Evolutionary conservation across 2,113 vertebrate genomes (phyloP).

Genomic region (mouse (Mus musculus)): DNA sequence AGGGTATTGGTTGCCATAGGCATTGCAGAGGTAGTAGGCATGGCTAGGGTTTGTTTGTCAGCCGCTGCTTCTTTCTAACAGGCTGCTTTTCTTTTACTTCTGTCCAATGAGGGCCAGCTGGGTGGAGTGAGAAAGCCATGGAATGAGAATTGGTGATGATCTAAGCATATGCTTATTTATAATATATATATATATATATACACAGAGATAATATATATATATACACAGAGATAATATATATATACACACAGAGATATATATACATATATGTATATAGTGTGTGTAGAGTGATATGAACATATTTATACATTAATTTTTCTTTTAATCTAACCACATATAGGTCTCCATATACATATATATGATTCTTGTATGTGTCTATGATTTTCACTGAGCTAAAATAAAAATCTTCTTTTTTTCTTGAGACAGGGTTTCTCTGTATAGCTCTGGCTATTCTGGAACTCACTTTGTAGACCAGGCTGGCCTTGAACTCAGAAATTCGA

Average conservation of each 20-base stretch:
- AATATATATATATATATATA: not conserved
- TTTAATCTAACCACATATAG: not conserved
- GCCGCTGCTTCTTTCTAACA: not conserved
- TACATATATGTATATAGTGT: not conserved
- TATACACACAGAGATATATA: no score
- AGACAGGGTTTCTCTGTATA: no score
- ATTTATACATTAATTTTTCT: not conserved
- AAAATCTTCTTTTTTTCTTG: not conserved
- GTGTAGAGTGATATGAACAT: not conserved
- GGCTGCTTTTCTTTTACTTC: conserved; percentile 13
- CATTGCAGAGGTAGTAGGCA: not conserved
- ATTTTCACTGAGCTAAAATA: conserved; percentile 48
- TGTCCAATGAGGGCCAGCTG: not conserved
- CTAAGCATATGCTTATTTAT: not conserved
- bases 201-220: no score
- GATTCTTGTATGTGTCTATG: not conserved
- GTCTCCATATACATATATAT: not conserved
- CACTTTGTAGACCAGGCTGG: no score
- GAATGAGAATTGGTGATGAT: not conserved
- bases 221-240: no score
- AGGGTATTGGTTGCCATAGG: not conserved
- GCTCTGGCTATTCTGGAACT: no score
- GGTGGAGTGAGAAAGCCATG: not conserved
- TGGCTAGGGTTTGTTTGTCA: conserved; percentile 27
- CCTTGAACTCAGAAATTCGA: no score